A percentile compares a stretch with the other conserved stretches of the same genome.
Conservation (phyloP, 2,888 invertebrate genomes). For the Volucella inanis region DNA sequence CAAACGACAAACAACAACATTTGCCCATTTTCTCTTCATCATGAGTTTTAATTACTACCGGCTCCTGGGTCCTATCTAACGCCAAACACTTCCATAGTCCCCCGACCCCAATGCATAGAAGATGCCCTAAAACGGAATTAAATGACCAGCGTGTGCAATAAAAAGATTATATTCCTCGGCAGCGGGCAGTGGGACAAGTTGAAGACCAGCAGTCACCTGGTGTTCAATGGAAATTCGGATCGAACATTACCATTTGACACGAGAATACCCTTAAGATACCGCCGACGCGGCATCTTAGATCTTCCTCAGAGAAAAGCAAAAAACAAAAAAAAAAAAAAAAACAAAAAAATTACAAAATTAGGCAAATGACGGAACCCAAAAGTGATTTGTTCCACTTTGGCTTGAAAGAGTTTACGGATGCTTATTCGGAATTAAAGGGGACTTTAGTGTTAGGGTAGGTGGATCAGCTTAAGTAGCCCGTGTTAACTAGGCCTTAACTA, state of each 20-base stretch:
- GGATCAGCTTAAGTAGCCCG: slow-evolving; percentile 65
- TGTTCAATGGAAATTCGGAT: slow-evolving; percentile 61
- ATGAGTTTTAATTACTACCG: slow-evolving; percentile 49
- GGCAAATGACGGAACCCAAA: slow-evolving; percentile 49
- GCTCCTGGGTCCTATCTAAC: slow-evolving; percentile 33
- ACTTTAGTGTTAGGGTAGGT: slow-evolving; percentile 49
- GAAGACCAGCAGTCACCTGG: slow-evolving; percentile 60
- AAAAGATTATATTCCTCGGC: slow-evolving; percentile 56
- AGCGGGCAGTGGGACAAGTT: slow-evolving; percentile 25
- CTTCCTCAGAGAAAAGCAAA: slow-evolving; percentile 5
- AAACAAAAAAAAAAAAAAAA: slow-evolving; percentile 47
- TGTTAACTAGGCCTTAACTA: slow-evolving; percentile 69
- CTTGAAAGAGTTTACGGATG: not conserved
- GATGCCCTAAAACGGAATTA: slow-evolving; percentile 54
- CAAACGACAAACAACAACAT: slow-evolving; percentile 49
- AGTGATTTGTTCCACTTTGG: slow-evolving; percentile 67
- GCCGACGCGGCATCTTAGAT: slow-evolving; percentile 55
- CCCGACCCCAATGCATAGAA: slow-evolving; percentile 8
- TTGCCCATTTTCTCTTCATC: slow-evolving; percentile 58
- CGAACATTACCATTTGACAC: slow-evolving; percentile 67
- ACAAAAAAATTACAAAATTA: slow-evolving; percentile 52
- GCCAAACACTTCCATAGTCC: not conserved
- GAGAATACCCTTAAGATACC: slow-evolving; percentile 60
- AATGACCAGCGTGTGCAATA: slow-evolving; percentile 57
- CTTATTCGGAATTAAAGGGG: not conserved